Conservation (phyloP, 2,797 vertebrate species). For the Ficedula albicollis region DNA sequence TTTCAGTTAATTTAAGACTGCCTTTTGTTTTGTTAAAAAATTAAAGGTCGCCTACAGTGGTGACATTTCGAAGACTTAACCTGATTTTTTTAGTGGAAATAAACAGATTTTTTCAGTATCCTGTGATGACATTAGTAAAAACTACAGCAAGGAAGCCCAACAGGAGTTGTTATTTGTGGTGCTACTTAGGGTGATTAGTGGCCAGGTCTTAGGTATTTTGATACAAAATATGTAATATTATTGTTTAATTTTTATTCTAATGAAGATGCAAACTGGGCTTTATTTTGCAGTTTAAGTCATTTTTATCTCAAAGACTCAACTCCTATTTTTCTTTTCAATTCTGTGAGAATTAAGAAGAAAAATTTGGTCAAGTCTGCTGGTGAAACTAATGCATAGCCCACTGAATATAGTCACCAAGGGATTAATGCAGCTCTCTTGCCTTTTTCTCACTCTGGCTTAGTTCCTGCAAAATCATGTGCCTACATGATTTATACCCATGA, state of each 20-base stretch:
- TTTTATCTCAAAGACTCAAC: neutral
- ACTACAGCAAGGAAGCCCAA: neutral
- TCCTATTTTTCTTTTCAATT: neutral
- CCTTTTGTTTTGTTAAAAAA: constrained; percentile 40
- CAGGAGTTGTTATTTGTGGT: neutral
- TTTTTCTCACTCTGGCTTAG: constrained; percentile 3
- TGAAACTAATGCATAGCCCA: neutral
- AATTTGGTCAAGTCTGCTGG: neutral
- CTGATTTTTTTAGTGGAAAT: constrained; percentile 1
- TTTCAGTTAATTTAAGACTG: constrained; percentile 38
- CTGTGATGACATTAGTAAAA: neutral
- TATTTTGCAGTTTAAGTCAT: neutral
- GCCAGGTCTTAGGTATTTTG: neutral
- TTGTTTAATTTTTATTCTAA: neutral
- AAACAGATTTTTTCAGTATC: neutral
- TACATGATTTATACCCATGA: neutral
- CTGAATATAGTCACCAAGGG: neutral
- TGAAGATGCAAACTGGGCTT: neutral
- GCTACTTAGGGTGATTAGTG: neutral
- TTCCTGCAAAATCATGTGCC: constrained; percentile 26
- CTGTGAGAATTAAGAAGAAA: neutral
- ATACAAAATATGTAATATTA: neutral
- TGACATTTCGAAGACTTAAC: constrained; percentile 28
- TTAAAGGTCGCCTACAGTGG: neutral
- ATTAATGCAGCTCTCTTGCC: neutral